These are phyloP conservation scores for Harmothoe impar DNA, from an alignment of 2,888 invertebrate species.

Conservation along the genomic window DNA sequence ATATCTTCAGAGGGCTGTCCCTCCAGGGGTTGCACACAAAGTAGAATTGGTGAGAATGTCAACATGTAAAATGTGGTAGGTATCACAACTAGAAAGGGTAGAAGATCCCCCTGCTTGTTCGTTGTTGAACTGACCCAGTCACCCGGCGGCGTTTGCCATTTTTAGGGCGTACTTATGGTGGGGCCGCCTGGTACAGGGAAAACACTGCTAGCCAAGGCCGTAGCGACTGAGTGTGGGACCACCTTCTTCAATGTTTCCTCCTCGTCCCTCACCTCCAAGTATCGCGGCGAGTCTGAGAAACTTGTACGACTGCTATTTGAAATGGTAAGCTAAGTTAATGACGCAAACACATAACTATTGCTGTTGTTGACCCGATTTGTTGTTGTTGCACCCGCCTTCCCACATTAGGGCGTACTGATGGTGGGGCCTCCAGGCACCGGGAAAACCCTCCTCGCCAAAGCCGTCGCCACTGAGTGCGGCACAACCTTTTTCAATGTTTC, in stretches of 20 bases:
- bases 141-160: constrained; percentile 51
- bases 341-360: background rate
- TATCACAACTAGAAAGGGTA: background rate
- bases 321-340: constrained; percentile 88
- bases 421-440: constrained; percentile 85
- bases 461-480: constrained; percentile 85
- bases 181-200: constrained; percentile 85
- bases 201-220: constrained; percentile 85
- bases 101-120: background rate
- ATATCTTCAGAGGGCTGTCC: too few relatives aligned
- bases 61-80: too few relatives aligned
- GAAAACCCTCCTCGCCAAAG: constrained; percentile 85
- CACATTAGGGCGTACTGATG: constrained; percentile 80
- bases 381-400: constrained; percentile 25
- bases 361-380: constrained; percentile 41
- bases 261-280: constrained; percentile 98
- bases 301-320: constrained; percentile 97
- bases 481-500: constrained; percentile 90
- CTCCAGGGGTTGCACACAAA: too few relatives aligned
- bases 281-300: constrained; percentile 98
- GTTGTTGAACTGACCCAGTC: constrained; percentile 13
- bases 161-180: constrained; percentile 83
- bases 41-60: too few relatives aligned
- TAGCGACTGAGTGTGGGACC: constrained; percentile 85
- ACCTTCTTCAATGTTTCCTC: constrained; percentile 92